A percentile compares a stretch with the other conserved stretches of the same genome.
These are phyloP conservation scores for Oikopleura vanhoeffeni DNA, from an alignment of 23 tunicate species.

Conservation along the genomic window DNA sequence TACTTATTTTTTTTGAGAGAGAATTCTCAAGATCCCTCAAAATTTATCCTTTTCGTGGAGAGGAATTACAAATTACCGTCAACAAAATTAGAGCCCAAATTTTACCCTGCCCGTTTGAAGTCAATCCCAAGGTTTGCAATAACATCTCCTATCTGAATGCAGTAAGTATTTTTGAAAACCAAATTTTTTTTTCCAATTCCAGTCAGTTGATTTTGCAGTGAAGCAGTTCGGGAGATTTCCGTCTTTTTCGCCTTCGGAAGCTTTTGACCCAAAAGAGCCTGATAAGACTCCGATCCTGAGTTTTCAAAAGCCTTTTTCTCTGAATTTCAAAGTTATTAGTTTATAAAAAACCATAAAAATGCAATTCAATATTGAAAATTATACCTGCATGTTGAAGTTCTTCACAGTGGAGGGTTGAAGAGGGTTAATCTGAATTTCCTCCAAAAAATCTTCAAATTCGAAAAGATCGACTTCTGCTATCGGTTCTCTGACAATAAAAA, in stretches of 20 bases:
- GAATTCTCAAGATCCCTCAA: too few species aligned
- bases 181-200: slow-evolving; percentile 67
- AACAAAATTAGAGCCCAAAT: too few species aligned
- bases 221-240: background rate
- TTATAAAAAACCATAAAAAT: too few species aligned
- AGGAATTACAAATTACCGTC: too few species aligned
- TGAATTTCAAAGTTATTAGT: too few species aligned
- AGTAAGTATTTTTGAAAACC: slow-evolving; percentile 66
- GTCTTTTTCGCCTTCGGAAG: background rate
- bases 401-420: background rate
- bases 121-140: slow-evolving; percentile 58
- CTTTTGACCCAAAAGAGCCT: background rate
- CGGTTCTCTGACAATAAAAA: background rate
- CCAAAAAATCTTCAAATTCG: background rate
- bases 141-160: slow-evolving; percentile 64
- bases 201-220: background rate
- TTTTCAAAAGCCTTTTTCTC: background rate
- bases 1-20: too few species aligned
- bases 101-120: slow-evolving; percentile 66
- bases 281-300: background rate
- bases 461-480: background rate
- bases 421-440: background rate
- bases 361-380: too few species aligned
- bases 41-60: too few species aligned
- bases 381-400: slow-evolving; percentile 8